These are phyloP conservation scores for Dolichomitus sp. DNA, from an alignment of 2,888 invertebrate genomes.

Conservation along the genomic window DNA sequence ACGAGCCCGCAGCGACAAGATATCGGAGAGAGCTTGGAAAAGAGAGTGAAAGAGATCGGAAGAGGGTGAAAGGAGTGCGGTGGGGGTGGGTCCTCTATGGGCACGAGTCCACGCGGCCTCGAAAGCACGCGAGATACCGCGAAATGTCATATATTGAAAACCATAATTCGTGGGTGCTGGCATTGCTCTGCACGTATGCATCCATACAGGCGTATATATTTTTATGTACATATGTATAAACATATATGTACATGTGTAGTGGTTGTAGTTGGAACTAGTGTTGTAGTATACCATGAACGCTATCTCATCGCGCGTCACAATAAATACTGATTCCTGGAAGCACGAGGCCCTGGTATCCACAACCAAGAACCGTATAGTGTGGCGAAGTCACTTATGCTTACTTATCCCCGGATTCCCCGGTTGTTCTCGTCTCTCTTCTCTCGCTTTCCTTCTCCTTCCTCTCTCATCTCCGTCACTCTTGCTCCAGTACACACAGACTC, in stretches of 20 bases:
- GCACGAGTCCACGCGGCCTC: slow-evolving; percentile 52
- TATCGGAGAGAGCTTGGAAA: slow-evolving; percentile 69
- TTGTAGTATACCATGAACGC: slow-evolving; percentile 76
- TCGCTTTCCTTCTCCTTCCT: slow-evolving; percentile 64
- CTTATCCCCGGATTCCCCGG: slow-evolving; percentile 78
- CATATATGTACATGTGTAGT: background rate
- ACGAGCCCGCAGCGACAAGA: slow-evolving; percentile 76
- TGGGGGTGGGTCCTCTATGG: slow-evolving; percentile 48
- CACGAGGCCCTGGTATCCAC: slow-evolving; percentile 55
- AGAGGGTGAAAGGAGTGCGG: slow-evolving; percentile 62
- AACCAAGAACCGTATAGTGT: slow-evolving; percentile 58
- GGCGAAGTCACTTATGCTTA: slow-evolving; percentile 82
- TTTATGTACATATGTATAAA: slow-evolving; percentile 1
- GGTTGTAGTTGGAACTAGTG: slow-evolving; percentile 3
- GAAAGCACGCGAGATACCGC: slow-evolving; percentile 73
- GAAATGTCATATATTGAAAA: slow-evolving; percentile 84
- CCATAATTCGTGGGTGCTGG: slow-evolving; percentile 82
- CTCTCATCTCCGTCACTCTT: slow-evolving; percentile 38
- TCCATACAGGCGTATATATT: slow-evolving; percentile 15
- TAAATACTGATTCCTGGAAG: slow-evolving; percentile 86
- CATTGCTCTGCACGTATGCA: slow-evolving; percentile 14
- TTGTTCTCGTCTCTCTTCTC: slow-evolving; percentile 53
- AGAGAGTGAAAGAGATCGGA: slow-evolving; percentile 50
- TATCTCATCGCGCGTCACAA: slow-evolving; percentile 85
- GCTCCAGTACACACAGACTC: slow-evolving; percentile 23